Conservation (phyloP, 2,888 invertebrate genomes). For the Acronicta psi region DNA sequence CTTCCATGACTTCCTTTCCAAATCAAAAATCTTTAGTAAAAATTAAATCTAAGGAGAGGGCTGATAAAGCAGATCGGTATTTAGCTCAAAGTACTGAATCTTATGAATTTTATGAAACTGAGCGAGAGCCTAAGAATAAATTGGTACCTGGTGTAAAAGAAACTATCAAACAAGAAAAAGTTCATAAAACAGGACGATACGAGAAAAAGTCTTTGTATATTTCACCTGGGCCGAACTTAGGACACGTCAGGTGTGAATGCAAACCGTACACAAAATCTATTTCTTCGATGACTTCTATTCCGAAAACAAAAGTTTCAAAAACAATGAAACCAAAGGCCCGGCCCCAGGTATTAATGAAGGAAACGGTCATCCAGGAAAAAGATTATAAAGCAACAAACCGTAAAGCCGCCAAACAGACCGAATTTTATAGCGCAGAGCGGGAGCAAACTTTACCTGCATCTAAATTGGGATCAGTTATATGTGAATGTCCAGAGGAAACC, state of each 20-base stretch:
- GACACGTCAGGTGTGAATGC: too few relatives aligned
- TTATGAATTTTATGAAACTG: background rate
- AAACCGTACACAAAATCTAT: too few relatives aligned
- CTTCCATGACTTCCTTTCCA: slow-evolving; percentile 6
- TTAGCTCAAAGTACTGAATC: background rate
- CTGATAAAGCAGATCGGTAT: background rate
- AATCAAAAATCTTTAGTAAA: background rate
- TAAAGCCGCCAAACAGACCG: background rate
- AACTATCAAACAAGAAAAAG: background rate
- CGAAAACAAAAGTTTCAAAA: too few relatives aligned
- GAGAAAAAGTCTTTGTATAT: too few relatives aligned
- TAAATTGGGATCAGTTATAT: background rate
- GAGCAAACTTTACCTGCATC: background rate
- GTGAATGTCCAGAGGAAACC: background rate
- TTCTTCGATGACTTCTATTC: too few relatives aligned
- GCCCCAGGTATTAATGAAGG: too few relatives aligned
- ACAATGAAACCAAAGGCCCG: too few relatives aligned
- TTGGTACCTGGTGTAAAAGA: background rate
- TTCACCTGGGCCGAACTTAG: too few relatives aligned
- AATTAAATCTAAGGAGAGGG: background rate
- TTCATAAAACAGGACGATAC: background rate
- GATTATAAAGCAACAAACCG: background rate
- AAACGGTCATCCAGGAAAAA: background rate
- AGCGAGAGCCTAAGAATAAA: background rate
- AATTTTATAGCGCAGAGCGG: background rate